phyloP scores from a whole-genome alignment of 2,113 vertebrate species.

The Polyodon spathula region DNA sequence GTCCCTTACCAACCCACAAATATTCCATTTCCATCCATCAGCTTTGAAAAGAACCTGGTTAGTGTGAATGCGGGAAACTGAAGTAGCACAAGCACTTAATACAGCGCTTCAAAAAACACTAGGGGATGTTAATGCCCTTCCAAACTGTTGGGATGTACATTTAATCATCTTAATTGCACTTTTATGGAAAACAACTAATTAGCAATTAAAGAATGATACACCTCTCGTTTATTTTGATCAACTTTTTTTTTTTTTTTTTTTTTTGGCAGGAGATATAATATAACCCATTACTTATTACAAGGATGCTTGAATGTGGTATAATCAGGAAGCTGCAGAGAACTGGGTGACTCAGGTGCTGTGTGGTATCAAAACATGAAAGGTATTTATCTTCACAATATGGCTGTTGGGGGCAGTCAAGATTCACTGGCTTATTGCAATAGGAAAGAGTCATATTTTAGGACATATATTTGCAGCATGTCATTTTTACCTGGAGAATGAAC shows the following conservation, averaged over 20 bases:
- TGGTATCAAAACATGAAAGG: too few relatives aligned
- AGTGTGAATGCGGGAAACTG: neutral
- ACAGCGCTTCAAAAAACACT: constrained; percentile 9
- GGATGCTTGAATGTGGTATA: neutral
- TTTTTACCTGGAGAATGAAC: too few relatives aligned
- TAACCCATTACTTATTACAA: neutral
- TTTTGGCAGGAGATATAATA: constrained; percentile 13
- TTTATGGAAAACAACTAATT: constrained; percentile 24
- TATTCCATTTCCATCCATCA: neutral
- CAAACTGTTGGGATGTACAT: constrained; percentile 22
- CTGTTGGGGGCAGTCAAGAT: too few relatives aligned
- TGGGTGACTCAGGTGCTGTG: too few relatives aligned
- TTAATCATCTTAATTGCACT: constrained; percentile 27
- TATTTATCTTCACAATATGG: too few relatives aligned
- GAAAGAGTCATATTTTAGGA: too few relatives aligned
- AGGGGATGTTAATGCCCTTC: constrained; percentile 13
- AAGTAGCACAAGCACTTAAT: constrained; percentile 2
- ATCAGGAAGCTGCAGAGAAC: too few relatives aligned
- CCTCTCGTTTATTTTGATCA: constrained; percentile 27
- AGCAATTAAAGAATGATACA: constrained; percentile 30
- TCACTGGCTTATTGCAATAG: too few relatives aligned
- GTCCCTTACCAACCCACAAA: too few relatives aligned
- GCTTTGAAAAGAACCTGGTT: constrained; percentile 10
- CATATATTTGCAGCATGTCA: too few relatives aligned
- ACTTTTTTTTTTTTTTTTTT: constrained; percentile 16